Evolutionary conservation across 2,113 vertebrate species (phyloP).

Genomic region (Anhinga anhinga): DNA sequence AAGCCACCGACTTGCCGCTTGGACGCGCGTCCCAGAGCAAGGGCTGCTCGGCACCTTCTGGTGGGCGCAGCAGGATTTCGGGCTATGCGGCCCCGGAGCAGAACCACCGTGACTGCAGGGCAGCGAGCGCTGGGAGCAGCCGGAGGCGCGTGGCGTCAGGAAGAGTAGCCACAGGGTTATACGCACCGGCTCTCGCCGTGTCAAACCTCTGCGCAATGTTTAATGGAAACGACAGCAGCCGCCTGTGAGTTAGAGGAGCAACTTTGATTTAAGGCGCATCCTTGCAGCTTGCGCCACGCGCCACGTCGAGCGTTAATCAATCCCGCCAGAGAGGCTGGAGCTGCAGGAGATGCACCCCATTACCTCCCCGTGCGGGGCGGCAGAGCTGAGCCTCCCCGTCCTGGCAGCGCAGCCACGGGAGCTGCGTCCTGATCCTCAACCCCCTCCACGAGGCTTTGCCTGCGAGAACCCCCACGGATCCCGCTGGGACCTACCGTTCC

Average conservation of each 20-base stretch:
- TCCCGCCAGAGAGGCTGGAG: rapidly evolving
- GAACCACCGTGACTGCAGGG: not conserved
- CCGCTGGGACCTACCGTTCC: not conserved
- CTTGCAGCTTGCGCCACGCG: not conserved
- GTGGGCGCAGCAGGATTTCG: rapidly evolving
- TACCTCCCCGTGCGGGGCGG: rapidly evolving
- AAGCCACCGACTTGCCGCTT: not conserved
- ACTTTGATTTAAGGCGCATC: not conserved
- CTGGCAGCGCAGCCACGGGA: rapidly evolving
- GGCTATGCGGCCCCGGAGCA: not conserved
- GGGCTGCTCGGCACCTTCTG: not conserved
- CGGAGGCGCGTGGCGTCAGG: rapidly evolving
- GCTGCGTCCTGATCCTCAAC: not conserved
- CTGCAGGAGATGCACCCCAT: too few species aligned
- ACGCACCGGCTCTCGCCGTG: rapidly evolving
- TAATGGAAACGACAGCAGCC: not conserved
- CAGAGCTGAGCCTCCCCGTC: not conserved
- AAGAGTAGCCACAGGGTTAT: not conserved
- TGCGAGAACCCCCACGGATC: not conserved
- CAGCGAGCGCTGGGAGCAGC: not conserved
- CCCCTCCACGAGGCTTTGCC: not conserved
- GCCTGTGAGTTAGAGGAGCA: rapidly evolving
- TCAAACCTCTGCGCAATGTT: not conserved
- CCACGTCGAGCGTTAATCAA: rapidly evolving
- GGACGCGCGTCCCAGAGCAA: rapidly evolving